Percentiles rank a stretch among this genome's conserved stretches.
phyloP scores from a whole-genome alignment of 1,140 invertebrate species.

The Drosophila pseudoananassae region DNA sequence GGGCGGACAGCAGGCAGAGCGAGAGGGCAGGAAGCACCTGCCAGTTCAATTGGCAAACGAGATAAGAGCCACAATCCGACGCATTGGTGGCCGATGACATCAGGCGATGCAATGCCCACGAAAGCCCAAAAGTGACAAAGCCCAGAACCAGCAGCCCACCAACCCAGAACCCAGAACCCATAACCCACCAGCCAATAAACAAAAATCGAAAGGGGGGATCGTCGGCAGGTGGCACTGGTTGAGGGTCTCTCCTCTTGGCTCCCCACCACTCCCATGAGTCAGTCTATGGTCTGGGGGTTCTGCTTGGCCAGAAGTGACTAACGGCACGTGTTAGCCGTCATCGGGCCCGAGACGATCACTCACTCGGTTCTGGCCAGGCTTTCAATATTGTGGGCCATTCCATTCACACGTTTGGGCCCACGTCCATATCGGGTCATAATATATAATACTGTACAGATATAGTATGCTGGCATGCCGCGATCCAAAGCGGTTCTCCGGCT shows the following conservation, averaged over 20 bases:
- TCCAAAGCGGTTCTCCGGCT: slow-evolving; percentile 14
- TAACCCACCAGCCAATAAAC: too few relatives aligned
- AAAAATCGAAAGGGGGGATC: too few relatives aligned
- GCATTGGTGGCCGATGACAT: slow-evolving; percentile 73
- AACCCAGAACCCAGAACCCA: background rate
- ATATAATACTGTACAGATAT: background rate
- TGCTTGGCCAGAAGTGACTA: slow-evolving; percentile 3
- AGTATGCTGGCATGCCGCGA: slow-evolving; percentile 1
- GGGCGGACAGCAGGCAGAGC: background rate
- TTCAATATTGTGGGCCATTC: slow-evolving; percentile 23
- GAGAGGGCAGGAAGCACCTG: slow-evolving; percentile 13
- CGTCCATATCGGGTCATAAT: background rate
- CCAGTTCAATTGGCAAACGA: slow-evolving; percentile 41
- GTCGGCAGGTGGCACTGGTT: too few relatives aligned
- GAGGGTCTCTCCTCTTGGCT: too few relatives aligned
- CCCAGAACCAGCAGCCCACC: background rate
- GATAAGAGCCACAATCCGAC: slow-evolving; percentile 47
- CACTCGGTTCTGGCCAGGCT: slow-evolving; percentile 9
- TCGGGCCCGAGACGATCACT: slow-evolving; percentile 21
- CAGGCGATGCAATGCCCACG: slow-evolving; percentile 50
- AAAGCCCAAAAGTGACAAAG: background rate
- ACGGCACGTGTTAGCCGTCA: slow-evolving; percentile 46
- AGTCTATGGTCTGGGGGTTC: slow-evolving; percentile 9
- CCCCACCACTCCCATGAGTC: slow-evolving; percentile 19
- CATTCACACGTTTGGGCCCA: slow-evolving; percentile 20